A percentile compares a stretch with the other conserved stretches of the same genome.
Evolutionary conservation across 2,797 vertebrate genomes (phyloP).

Genomic region (Bradypodion pumilum): DNA sequence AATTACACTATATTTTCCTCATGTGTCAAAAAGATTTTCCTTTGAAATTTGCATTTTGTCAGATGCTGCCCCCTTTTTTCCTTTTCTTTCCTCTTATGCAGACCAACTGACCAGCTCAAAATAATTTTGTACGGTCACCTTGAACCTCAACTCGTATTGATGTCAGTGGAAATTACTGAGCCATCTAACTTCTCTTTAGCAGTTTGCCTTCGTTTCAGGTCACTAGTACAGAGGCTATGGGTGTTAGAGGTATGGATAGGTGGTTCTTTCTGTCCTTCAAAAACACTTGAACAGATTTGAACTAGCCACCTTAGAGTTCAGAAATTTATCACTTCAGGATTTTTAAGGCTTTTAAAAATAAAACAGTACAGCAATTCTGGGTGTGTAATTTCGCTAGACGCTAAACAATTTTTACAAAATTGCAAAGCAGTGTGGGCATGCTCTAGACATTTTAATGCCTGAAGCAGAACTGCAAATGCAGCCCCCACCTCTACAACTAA

Average conservation of each 20-base stretch:
- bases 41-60: neutral
- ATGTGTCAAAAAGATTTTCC: conserved; percentile 20
- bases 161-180: conserved; percentile 44
- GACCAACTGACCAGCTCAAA: neutral
- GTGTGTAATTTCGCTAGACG: conserved; percentile 28
- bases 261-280: conserved; percentile 16
- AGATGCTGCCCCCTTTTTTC: neutral
- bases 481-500: no score
- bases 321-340: neutral
- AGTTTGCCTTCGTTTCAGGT: conserved; percentile 35
- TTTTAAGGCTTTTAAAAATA: neutral
- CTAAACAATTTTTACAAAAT: conserved; percentile 39
- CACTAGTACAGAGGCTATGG: conserved; percentile 28
- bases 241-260: fast-evolving
- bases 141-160: conserved; percentile 41
- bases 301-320: conserved; percentile 18
- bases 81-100: neutral
- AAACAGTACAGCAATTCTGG: conserved; percentile 20
- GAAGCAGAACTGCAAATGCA: no score
- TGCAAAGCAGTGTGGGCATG: conserved; percentile 25
- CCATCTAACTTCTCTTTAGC: conserved; percentile 38
- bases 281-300: conserved; percentile 2
- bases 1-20: conserved; percentile 30
- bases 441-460: neutral
- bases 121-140: conserved; percentile 42